Evolutionary conservation across 2,797 vertebrate genomes (phyloP).

Genomic region (Falco peregrinus): DNA sequence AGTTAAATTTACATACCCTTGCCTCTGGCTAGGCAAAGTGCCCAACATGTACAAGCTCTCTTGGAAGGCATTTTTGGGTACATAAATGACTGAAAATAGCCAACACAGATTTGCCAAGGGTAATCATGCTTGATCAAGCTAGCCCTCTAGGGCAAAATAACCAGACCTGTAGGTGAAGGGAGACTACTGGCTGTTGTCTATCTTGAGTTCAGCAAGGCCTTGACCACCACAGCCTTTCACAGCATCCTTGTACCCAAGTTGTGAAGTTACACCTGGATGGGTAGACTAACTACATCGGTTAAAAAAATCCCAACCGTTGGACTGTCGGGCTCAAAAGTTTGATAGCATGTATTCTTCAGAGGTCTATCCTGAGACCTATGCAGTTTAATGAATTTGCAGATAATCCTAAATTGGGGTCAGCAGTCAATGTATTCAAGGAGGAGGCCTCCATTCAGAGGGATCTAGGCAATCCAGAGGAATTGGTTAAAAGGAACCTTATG

Average conservation of each 20-base stretch:
- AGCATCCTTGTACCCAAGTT: not conserved
- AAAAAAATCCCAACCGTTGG: not conserved
- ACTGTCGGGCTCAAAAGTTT: not conserved
- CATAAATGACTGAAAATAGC: not conserved
- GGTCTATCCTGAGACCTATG: not conserved
- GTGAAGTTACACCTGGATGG: not conserved
- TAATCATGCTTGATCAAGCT: not conserved
- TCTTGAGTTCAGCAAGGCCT: not conserved
- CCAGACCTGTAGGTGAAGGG: not conserved
- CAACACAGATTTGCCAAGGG: not conserved
- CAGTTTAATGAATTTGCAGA: not conserved
- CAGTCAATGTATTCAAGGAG: not conserved
- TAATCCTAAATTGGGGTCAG: not conserved
- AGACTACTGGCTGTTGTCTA: not conserved
- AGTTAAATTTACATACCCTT: not conserved
- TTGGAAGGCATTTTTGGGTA: not conserved
- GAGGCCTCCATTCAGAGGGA: not conserved
- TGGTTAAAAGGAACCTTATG: not conserved
- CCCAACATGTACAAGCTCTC: accelerated
- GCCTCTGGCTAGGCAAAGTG: not conserved
- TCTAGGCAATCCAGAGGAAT: not conserved
- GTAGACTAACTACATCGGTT: not conserved
- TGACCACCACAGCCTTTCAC: not conserved
- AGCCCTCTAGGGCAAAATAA: not conserved
- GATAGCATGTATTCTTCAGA: not conserved